Evolutionary conservation across 2,113 vertebrate genomes (phyloP), one percentile per base, ranked within the genome.

Genomic region (Equus quagga): DNA sequence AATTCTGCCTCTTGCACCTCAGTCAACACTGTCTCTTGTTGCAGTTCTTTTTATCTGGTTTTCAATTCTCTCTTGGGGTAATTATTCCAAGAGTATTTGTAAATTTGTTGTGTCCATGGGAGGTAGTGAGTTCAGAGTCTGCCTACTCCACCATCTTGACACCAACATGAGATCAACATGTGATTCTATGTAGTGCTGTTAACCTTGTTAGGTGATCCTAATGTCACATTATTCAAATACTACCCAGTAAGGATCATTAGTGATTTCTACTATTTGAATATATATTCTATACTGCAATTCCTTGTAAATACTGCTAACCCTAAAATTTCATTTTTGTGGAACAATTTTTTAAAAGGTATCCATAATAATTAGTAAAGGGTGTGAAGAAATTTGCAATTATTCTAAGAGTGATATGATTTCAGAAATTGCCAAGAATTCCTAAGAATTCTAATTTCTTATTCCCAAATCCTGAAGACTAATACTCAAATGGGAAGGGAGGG

Each of bases 401-500:
- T 93, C 72, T 58, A 41, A 81, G 64, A 73, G 46, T 65, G 17
- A 21, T 10, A 90, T 28, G 14, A 31, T 80, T 87, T 92, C 19
- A 3, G 28, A 90, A 79, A 83, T 83, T 69, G n/a, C 23, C 18
- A 67, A 67, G 0, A 72, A 70, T 46, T 95, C 2, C 23, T 94
- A 2, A 91, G 31, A 64, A 51, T 75, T 89, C 17, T 65, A 26
- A 65, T 58, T 76, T 46, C 10, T 65, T 69, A 3, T 46, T 73
- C 36, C 2, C 2, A 54, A 26, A 94, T 85, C 26, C n/a, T 70
- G 15, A 89, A 72, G 7, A n/a, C 15, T 28, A 9, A 11, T 78
- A 60, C 58, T 15, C 84, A 8, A 73, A 15, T 5, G 6, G 1
- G 1, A 23, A 65, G 6, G 24, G 2, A 24, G 0, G 5, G 19